These are phyloP conservation scores for Mayetiola destructor DNA, from an alignment of 2,888 invertebrate species.

Conservation along the genomic window DNA sequence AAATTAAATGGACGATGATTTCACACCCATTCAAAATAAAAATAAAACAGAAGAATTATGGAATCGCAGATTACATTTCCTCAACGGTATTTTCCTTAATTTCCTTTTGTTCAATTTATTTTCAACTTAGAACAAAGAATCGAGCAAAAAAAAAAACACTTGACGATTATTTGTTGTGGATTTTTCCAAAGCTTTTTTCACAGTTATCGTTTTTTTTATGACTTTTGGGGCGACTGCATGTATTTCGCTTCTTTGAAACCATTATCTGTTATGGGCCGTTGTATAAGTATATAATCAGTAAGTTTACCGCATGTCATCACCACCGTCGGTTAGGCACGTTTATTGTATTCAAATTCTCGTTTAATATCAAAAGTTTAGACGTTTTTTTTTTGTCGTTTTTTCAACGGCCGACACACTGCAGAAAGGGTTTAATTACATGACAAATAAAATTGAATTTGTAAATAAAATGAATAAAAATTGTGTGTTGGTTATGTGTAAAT, in stretches of 20 bases:
- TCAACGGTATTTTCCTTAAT: neutral
- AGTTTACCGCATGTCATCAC: neutral
- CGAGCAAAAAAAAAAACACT: neutral
- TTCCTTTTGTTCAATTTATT: neutral
- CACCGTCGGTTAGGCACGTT: neutral
- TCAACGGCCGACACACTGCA: too few relatives aligned
- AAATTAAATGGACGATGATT: neutral
- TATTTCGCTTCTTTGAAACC: too few relatives aligned
- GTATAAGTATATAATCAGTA: too few relatives aligned
- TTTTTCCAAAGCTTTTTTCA: neutral
- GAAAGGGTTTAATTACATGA: too few relatives aligned
- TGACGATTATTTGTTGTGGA: neutral
- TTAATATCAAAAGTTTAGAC: too few relatives aligned
- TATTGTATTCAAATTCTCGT: too few relatives aligned
- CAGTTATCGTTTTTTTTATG: neutral
- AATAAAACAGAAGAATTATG: neutral
- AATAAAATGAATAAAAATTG: too few relatives aligned
- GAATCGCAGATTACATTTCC: neutral
- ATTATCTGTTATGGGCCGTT: too few relatives aligned
- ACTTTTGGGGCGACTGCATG: neutral
- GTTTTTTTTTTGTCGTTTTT: too few relatives aligned
- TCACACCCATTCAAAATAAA: too few relatives aligned
- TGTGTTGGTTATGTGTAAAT: too few relatives aligned
- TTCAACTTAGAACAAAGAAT: neutral
- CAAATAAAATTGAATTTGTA: too few relatives aligned